Percentiles rank a stretch among this genome's conserved stretches.
Conservation (phyloP, 1,140 invertebrate species). For the Apolygus lucorum region DNA sequence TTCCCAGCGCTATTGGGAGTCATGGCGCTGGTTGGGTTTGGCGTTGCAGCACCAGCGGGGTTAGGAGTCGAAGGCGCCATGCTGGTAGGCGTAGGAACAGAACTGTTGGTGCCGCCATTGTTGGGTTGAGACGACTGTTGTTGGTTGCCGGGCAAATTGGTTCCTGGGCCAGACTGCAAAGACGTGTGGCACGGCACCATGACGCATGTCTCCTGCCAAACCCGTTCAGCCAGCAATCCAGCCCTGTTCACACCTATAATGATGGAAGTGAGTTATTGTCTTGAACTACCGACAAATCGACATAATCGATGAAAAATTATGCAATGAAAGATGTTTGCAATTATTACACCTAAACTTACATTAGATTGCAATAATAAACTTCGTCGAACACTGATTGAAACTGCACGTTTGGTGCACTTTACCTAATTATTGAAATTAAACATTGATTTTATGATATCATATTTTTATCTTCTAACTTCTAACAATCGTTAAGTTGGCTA, state of each 20-base stretch:
- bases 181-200: conserved; percentile 37
- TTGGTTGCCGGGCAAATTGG: conserved; percentile 34
- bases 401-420: too few species aligned
- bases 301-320: too few species aligned
- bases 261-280: too few species aligned
- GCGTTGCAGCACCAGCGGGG: conserved; percentile 10
- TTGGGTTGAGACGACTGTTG: conserved; percentile 1
- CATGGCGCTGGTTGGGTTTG: conserved; percentile 32
- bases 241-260: conserved; percentile 20
- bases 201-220: conserved; percentile 65
- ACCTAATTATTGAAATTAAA: too few species aligned
- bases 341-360: too few species aligned
- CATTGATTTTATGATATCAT: too few species aligned
- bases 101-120: conserved; percentile 34
- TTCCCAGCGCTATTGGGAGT: not conserved
- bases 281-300: too few species aligned
- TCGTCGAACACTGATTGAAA: too few species aligned
- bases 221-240: conserved; percentile 54
- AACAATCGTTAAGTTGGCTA: too few species aligned
- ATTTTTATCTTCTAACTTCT: too few species aligned
- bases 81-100: conserved; percentile 34
- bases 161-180: conserved; percentile 40
- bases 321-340: too few species aligned
- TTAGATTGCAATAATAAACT: too few species aligned
- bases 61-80: conserved; percentile 29